Evolutionary conservation across 2,797 vertebrate genomes (phyloP), one percentile per base, ranked within the genome.

Genomic region (Lepilemur ruficaudatus): DNA sequence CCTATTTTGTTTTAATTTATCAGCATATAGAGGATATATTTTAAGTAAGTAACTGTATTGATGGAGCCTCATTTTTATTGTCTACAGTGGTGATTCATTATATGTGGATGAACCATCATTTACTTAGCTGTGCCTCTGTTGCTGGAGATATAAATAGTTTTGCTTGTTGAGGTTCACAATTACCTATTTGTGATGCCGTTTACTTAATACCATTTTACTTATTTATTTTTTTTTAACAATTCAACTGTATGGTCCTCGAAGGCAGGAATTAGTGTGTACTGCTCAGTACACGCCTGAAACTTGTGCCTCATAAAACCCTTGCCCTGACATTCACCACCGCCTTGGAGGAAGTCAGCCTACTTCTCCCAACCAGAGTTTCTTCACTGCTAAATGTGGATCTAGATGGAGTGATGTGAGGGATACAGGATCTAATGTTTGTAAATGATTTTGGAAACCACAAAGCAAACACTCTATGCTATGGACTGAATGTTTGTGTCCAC

Each of bases 1-100:
- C 20, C 15, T 59, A 7, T 72, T 88, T 95, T 79, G 15, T 79
- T 81, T 91, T 94, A 79, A 73, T 79, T 83, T 94, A 84, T 93
- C 85, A 84, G 55, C 90, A 69, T 75, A 14, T 12, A 73, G 59
- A 85, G 17, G 11, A 79, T 13, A 41, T 85, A 48, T 86, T 90
- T 92, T 94, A 90, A 69, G 52, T 78, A 72, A 86, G 41, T 82
- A 61, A 61, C 32, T 92, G 5, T 67, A n/a, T 90, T 87, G 90
- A 35, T 52, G 43, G 25, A 55, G 89, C 43, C 32, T 82, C 23
- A 18, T 80, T 96, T 95, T 86, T 81, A 67, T 59, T 55, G 46
- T 70, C 55, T 23, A 5, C 1, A 8, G 52, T 65, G 48, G 35
- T 76, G 57, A 92, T 92, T 76, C 78, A 32, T 91, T 84, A 1